Percentiles rank a stretch among this genome's conserved stretches.
Evolutionary conservation across 2,797 vertebrate species (phyloP).

Genomic region (Potorous gilbertii): DNA sequence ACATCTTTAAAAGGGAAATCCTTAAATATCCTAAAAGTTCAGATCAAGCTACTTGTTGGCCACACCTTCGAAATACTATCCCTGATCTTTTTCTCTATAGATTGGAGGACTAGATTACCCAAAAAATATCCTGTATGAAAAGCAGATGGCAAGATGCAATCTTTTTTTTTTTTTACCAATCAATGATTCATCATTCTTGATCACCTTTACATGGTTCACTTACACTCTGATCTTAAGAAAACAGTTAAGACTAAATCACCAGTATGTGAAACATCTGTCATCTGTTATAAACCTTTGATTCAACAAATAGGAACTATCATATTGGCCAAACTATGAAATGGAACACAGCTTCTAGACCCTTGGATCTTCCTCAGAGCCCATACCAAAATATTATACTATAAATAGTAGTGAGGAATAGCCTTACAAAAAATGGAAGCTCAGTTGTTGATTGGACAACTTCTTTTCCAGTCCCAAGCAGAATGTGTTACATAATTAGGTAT

Average conservation of each 20-base stretch:
- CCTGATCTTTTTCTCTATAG: neutral
- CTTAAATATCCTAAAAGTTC: neutral
- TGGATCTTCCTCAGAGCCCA: neutral
- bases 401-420: neutral
- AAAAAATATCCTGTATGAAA: neutral
- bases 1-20: neutral
- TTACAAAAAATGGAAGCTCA: neutral
- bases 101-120: neutral
- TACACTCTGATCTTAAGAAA: neutral
- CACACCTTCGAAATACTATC: neutral
- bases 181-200: neutral
- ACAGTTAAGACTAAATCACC: neutral
- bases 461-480: neutral
- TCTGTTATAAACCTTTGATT: neutral
- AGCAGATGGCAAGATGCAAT: neutral
- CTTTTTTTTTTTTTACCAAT: neutral
- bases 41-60: neutral
- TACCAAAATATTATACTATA: neutral
- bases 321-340: neutral
- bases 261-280: neutral
- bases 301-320: neutral
- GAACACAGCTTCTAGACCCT: neutral
- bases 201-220: neutral
- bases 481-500: neutral
- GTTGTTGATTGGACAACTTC: neutral